Percentiles rank a stretch among this genome's conserved stretches.
Conservation (phyloP, 2,797 vertebrate species). For the Cercopithecus petaurista region DNA sequence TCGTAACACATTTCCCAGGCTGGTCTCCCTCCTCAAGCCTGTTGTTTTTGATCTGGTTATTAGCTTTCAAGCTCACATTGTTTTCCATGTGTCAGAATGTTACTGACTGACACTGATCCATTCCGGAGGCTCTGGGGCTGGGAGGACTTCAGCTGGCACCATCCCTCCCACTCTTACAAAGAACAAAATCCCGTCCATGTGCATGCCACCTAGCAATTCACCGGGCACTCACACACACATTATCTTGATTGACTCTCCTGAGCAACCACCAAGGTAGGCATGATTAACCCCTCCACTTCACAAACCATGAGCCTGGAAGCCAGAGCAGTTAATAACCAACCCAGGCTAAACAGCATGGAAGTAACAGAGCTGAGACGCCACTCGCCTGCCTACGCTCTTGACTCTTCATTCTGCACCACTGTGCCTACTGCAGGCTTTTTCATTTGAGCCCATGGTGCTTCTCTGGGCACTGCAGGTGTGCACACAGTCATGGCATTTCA, state of each 20-base stretch:
- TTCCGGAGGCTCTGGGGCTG: constrained; percentile 43
- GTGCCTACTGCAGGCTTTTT: neutral
- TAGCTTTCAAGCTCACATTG: constrained; percentile 48
- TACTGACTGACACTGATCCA: constrained; percentile 22
- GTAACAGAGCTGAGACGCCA: neutral
- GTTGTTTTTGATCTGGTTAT: constrained; percentile 67
- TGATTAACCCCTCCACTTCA: neutral
- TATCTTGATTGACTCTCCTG: neutral
- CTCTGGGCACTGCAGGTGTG: neutral
- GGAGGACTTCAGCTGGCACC: neutral
- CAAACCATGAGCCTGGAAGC: neutral
- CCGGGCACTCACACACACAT: neutral
- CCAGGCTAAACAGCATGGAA: neutral
- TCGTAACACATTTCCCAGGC: constrained; percentile 65
- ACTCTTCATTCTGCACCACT: neutral
- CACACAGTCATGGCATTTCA: neutral
- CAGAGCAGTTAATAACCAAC: neutral
- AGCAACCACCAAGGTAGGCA: neutral
- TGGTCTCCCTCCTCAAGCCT: constrained; percentile 36
- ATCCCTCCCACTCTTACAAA: neutral
- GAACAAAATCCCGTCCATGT: neutral
- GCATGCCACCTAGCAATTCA: neutral
- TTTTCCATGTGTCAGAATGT: constrained; percentile 43
- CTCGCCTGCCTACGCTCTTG: neutral
- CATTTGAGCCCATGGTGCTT: neutral